Evolutionary conservation across 2,888 invertebrate genomes (phyloP).

Genomic region (Acronicta alni): DNA sequence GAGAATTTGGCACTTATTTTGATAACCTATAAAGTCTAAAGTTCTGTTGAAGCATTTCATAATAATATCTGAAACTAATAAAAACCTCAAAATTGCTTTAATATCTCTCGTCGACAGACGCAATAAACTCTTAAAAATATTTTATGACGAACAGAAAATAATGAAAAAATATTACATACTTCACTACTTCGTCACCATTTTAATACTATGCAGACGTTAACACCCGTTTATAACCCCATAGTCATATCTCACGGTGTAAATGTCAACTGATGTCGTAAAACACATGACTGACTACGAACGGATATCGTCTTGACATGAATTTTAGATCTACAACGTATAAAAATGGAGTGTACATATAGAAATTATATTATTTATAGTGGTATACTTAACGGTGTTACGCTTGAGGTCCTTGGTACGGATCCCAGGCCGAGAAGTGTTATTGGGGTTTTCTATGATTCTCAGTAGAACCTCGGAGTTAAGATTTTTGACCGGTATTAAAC

Average conservation of each 20-base stretch:
- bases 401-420: no score
- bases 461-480: no score
- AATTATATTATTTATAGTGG: no score
- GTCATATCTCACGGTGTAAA: constrained; percentile 60
- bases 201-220: constrained; percentile 50
- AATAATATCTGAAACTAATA: background rate
- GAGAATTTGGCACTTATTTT: no score
- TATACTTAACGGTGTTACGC: no score
- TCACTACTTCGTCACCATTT: constrained; percentile 38
- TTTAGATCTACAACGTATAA: constrained; percentile 61
- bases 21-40: no score
- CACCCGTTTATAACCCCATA: constrained; percentile 50
- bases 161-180: constrained; percentile 35
- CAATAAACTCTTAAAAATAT: constrained; percentile 17
- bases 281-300: constrained; percentile 60
- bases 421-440: no score
- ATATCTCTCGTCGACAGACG: background rate
- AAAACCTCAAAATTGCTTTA: background rate
- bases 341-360: constrained; percentile 5
- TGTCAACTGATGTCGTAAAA: constrained; percentile 75
- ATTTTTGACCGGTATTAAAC: no score
- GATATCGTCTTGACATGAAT: constrained; percentile 64
- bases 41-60: no score
- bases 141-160: constrained; percentile 30
- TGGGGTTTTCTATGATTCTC: no score